Evolutionary conservation across 2,797 vertebrate genomes (phyloP).

Genomic region (Acanthiza pusilla): DNA sequence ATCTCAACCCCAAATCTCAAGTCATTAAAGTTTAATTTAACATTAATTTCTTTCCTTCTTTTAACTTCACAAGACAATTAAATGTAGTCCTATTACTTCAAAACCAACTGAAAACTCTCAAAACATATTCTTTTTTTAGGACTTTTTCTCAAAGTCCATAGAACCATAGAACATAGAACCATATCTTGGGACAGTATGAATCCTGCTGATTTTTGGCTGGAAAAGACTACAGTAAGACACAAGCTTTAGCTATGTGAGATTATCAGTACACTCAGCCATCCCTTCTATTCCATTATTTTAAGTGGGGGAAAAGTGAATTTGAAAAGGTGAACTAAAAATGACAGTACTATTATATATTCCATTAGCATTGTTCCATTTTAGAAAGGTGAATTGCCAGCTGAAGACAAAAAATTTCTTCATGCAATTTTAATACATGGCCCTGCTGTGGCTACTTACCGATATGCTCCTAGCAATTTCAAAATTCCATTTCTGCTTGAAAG

Average conservation of each 20-base stretch:
- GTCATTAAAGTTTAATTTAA: not conserved
- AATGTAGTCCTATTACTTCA: not conserved
- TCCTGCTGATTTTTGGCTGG: not conserved
- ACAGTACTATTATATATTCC: not conserved
- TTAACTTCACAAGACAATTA: not conserved
- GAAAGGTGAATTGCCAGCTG: not conserved
- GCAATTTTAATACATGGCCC: slow-evolving; percentile 23
- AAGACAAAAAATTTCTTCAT: slow-evolving; percentile 30
- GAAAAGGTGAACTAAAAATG: not conserved
- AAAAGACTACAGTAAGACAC: not conserved
- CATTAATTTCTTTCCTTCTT: not conserved
- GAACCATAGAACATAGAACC: not conserved
- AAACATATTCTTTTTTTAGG: not conserved
- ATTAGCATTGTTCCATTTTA: slow-evolving; percentile 13
- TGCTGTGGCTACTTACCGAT: slow-evolving; percentile 3
- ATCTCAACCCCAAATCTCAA: not conserved
- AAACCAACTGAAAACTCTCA: not conserved
- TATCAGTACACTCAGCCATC: not conserved
- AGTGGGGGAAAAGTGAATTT: not conserved
- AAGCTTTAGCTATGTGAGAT: not conserved
- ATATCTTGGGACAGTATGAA: not conserved
- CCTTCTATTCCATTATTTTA: not conserved
- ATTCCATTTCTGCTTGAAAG: slow-evolving; percentile 36
- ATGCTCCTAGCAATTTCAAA: not conserved
- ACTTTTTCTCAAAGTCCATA: not conserved